Evolutionary conservation across 2,888 invertebrate genomes (phyloP), one percentile per base, ranked within the genome.

Genomic region (Crossocerus cetratus): DNA sequence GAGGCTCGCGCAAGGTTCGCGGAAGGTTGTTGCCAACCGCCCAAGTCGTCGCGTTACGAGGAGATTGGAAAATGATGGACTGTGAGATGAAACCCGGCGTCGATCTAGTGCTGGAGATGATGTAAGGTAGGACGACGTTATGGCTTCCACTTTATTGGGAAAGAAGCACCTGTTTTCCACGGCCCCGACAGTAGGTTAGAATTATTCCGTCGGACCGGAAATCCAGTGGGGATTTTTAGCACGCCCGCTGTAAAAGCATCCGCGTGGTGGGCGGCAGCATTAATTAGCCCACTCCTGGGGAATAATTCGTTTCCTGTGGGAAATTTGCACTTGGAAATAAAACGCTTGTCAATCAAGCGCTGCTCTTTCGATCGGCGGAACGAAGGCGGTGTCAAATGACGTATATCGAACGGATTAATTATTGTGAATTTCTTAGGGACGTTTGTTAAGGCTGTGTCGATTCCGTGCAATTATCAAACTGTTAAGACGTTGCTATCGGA

Each of bases 241-340:
- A 5, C 22, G 57, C 23, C 14, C 16, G 5, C 4, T 23, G 20
- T 21, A 23, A 65, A 32, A 44, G 56, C 65, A 61, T n/a, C n/a
- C n/a, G n/a, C n/a, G 23, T 16, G 22, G 21, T 21, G 44, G 45
- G n/a, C n/a, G n/a, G n/a, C n/a, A 32, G 65, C 18, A 71, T 77
- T 80, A 81, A 81, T 81, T 74, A 74, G 72, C 70, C 66, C 68
- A 71, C 76, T 77, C 75, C 73, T 71, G 76, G 77, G 77, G 56
- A 61, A 67, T 71, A 56, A 76, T 69, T 72, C 70, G 77, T 74
- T 78, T 76, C 68, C 69, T 44, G 49, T 53, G 55, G 68, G 56
- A 65, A 8, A 60, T 42, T 55, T 60, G 67, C 70, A 70, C 63
- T 69, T 62, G 65, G 76, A 80, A 80, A 32, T 32, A 74, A 72